phyloP scores from a whole-genome alignment of 2,888 invertebrate genomes.

The Drosophila antonietae region DNA sequence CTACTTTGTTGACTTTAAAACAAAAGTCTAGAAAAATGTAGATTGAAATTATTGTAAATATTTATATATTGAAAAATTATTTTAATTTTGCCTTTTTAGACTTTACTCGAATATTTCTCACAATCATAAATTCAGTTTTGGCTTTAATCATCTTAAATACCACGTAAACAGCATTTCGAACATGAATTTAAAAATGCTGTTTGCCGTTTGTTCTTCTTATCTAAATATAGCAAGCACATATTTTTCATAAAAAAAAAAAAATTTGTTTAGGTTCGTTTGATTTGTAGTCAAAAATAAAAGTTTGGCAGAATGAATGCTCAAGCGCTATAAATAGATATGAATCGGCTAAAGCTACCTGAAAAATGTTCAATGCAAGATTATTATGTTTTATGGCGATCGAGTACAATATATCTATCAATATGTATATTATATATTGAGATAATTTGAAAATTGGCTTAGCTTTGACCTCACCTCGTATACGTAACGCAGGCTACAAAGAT shows the following conservation, averaged over 20 bases:
- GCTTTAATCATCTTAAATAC: background rate
- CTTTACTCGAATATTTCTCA: background rate
- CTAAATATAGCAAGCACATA: background rate
- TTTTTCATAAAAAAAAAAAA: background rate
- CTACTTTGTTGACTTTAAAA: background rate
- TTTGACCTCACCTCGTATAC: conserved; percentile 9
- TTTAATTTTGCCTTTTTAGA: background rate
- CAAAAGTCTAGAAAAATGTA: background rate
- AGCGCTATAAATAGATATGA: background rate
- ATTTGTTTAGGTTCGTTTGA: conserved; percentile 1
- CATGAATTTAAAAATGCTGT: background rate
- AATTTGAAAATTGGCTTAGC: background rate
- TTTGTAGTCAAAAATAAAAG: background rate
- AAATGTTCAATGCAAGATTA: background rate
- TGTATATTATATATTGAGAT: too few species aligned
- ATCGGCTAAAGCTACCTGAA: background rate
- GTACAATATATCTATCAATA: background rate
- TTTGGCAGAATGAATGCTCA: background rate
- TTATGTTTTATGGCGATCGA: background rate
- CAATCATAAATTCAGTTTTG: background rate
- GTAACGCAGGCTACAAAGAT: background rate
- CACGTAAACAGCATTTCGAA: background rate
- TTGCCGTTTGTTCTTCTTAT: background rate
- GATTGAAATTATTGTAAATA: background rate
- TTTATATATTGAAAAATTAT: background rate